A percentile compares a stretch with the other conserved stretches of the same genome.
These are phyloP conservation scores for Momotus momota DNA, from an alignment of 2,797 vertebrate genomes.

Conservation along the genomic window DNA sequence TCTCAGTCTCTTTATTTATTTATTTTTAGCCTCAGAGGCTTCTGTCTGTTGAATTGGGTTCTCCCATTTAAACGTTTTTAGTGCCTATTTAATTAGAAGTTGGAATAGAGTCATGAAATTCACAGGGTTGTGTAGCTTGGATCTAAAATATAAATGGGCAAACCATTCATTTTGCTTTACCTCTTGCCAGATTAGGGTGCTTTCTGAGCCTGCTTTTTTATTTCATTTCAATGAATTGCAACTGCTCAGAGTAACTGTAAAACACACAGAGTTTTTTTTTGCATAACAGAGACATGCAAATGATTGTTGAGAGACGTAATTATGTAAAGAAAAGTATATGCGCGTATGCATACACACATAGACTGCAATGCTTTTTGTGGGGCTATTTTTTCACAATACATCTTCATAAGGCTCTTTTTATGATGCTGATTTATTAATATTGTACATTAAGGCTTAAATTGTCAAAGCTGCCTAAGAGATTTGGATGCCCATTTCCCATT, in stretches of 20 bases:
- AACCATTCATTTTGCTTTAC: conserved; percentile 27
- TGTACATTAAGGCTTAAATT: conserved; percentile 71
- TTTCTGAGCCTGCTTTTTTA: conserved; percentile 60
- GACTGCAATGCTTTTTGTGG: conserved; percentile 31
- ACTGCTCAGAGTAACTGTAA: conserved; percentile 53
- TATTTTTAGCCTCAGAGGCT: conserved; percentile 50
- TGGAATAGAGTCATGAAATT: conserved; percentile 70
- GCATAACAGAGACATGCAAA: conserved; percentile 47
- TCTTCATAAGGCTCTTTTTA: conserved; percentile 71
- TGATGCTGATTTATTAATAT: conserved; percentile 74
- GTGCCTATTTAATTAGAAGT: conserved; percentile 77
- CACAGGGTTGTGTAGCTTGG: conserved; percentile 47
- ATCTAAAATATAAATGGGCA: conserved; percentile 49
- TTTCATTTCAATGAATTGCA: conserved; percentile 63
- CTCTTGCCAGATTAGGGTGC: conserved; percentile 50
- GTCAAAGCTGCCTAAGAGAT: conserved; percentile 68
- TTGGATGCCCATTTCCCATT: conserved; percentile 73
- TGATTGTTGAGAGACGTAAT: conserved; percentile 67
- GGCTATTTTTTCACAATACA: conserved; percentile 57
- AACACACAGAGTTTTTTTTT: conserved; percentile 36
- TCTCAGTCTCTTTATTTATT: conserved; percentile 27
- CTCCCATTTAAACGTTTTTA: conserved; percentile 67
- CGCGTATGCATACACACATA: background rate
- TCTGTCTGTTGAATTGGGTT: conserved; percentile 61
- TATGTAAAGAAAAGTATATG: conserved; percentile 49